Evolutionary conservation across 2,888 invertebrate species (phyloP), one percentile per base, ranked within the genome.

Genomic region (Drosophila prolongata): DNA sequence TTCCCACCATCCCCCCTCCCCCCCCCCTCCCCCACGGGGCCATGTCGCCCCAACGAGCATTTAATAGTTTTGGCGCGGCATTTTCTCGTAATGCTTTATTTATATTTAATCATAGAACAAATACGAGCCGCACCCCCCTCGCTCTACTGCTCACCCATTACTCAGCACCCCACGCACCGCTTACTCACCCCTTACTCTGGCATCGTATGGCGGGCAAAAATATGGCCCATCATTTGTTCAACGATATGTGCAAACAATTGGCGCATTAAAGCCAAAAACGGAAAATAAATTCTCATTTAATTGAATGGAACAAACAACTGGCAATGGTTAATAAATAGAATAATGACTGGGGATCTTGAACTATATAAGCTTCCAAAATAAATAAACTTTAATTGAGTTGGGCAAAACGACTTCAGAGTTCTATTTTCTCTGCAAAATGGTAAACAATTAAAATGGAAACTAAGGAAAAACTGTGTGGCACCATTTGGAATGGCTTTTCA

Each of bases 41-140:
- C 57, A 30, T 30, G 30, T 6, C 30, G 30, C 8, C 58, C 44
- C 72, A 65, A 80, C 77, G 78, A 77, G 74, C 82, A 73, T 87
- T 83, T 85, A 79, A 83, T 83, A 83, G 83, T 83, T 83, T 73
- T 77, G 79, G 52, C 72, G 78, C 80, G 76, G 77, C 76, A 72
- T 54, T 68, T 67, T 53, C 61, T 64, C 64, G 81, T 79, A 79
- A 87, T 83, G 86, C 77, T 82, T 85, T 83, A 87, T 83, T 83
- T 87, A 83, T 87, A 87, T 83, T 83, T 83, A 87, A 83, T 83
- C 88, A 87, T 82, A 81, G 88, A 87, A 83, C 86, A 83, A 87
- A 83, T 83, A 85, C 82, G 85, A 60, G 50, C 56, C 55, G 46
- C 56, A 71, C 71, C 6, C 34, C 10, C 3, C 34, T 8, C 3